These are phyloP conservation scores for Scleropages formosus DNA, from an alignment of 2,797 vertebrate species.

Conservation along the genomic window DNA sequence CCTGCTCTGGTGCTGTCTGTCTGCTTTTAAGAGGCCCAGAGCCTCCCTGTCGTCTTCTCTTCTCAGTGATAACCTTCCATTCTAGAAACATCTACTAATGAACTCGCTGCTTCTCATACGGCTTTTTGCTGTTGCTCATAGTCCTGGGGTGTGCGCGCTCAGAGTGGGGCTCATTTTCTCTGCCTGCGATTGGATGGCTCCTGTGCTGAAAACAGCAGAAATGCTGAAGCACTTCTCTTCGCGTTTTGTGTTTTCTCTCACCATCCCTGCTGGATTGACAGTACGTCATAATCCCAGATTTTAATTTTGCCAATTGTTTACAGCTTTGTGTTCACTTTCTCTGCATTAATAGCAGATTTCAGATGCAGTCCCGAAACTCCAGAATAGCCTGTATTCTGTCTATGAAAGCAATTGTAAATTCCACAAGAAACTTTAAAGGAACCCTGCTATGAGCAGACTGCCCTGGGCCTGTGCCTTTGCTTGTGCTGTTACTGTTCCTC, in stretches of 20 bases:
- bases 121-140: conserved; percentile 38
- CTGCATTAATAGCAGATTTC: neutral
- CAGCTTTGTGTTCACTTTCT: neutral
- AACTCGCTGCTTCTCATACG: conserved; percentile 45
- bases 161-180: neutral
- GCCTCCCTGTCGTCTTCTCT: neutral
- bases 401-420: neutral
- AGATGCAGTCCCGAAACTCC: neutral
- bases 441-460: neutral
- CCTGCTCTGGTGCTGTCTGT: neutral
- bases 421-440: neutral
- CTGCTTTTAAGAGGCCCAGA: neutral
- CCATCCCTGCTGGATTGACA: no score
- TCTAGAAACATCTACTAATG: neutral
- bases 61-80: conserved; percentile 18
- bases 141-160: neutral
- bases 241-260: no score
- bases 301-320: neutral
- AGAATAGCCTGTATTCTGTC: neutral
- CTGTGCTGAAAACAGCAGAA: no score
- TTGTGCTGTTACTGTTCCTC: neutral
- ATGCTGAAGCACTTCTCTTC: no score
- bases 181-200: no score
- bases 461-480: neutral
- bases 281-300: neutral